Evolutionary conservation across 2,888 invertebrate species (phyloP), one percentile per base, ranked within the genome.

Genomic region (Oligia fasciuncula): DNA sequence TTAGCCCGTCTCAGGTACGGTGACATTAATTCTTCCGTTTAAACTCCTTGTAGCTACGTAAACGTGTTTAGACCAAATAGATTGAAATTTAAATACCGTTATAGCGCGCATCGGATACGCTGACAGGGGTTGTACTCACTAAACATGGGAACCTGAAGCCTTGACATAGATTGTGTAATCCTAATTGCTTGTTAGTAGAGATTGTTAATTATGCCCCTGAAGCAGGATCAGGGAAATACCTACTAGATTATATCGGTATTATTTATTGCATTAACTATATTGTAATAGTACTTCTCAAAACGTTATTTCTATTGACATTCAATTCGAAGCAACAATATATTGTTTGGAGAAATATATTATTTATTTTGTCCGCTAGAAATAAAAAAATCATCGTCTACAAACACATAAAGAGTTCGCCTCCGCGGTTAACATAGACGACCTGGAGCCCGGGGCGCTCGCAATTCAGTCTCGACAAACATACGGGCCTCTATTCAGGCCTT

Each of bases 391-490:
- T 84, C 75, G 82, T 79, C 73, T 83, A 80, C 80, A 76, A 70
- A 81, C 80, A 85, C 78, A 83, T 79, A 83, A 80, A 86, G 87
- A 76, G 85, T 86, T 86, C 79, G 79, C 82, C 76, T 85, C 80
- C 77, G 77, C 84, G 82, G 89, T 84, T 84, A 87, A 85, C 81
- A 85, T 81, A 87, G 88, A 89, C 91, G 92, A 92, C 92, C 92
- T 90, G 90, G 66, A 93, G 92, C 93, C 90, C 79, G 81, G 79
- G 91, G 93, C 92, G 87, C 79, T 92, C 89, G 92, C 92, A 93
- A 94, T 94, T 92, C 92, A 93, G 91, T 91, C 92, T 92, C 83
- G 75, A 90, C 92, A 93, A 92, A 93, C 93, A 93, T 85, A 89
- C 92, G 90, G 76, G 82, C 80, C 73, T 83, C 79, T 84, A 86